phyloP scores from a whole-genome alignment of 1,140 invertebrate genomes.

The Philotrypesis tridentata region DNA sequence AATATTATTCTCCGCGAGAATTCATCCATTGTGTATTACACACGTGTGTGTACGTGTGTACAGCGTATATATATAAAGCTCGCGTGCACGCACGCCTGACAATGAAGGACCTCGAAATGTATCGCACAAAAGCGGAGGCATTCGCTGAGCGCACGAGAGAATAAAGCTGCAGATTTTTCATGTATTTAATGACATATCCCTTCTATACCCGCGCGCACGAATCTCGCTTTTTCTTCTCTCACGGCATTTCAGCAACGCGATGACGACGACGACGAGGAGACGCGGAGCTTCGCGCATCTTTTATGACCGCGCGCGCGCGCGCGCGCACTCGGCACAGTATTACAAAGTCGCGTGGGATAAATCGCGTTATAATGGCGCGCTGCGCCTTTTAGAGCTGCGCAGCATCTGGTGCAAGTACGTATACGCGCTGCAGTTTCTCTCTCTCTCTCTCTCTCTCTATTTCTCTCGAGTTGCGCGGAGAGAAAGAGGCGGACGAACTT shows the following conservation, averaged over 20 bases:
- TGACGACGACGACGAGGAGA: too few species aligned
- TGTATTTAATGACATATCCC: background rate
- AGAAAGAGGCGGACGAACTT: background rate
- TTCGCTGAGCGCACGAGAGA: too few species aligned
- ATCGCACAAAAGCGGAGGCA: background rate
- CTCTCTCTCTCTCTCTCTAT: too few species aligned
- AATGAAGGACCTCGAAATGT: background rate
- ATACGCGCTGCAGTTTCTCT: background rate
- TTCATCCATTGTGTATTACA: background rate
- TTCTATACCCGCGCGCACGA: background rate
- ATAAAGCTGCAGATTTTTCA: background rate
- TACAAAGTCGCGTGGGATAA: constrained; percentile 28
- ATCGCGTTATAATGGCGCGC: background rate
- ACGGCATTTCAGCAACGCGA: background rate
- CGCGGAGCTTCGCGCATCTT: too few species aligned
- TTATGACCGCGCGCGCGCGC: background rate
- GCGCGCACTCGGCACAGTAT: too few species aligned
- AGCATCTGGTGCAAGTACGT: constrained; percentile 30
- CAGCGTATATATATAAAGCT: too few species aligned
- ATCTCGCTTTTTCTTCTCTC: background rate
- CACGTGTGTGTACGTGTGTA: too few species aligned
- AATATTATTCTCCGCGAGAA: background rate
- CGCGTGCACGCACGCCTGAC: background rate
- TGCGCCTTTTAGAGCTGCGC: background rate
- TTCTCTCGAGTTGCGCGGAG: background rate